Percentiles rank a stretch among this genome's conserved stretches.
phyloP scores from a whole-genome alignment of 1,140 invertebrate species.

The Riptortus pedestris region DNA sequence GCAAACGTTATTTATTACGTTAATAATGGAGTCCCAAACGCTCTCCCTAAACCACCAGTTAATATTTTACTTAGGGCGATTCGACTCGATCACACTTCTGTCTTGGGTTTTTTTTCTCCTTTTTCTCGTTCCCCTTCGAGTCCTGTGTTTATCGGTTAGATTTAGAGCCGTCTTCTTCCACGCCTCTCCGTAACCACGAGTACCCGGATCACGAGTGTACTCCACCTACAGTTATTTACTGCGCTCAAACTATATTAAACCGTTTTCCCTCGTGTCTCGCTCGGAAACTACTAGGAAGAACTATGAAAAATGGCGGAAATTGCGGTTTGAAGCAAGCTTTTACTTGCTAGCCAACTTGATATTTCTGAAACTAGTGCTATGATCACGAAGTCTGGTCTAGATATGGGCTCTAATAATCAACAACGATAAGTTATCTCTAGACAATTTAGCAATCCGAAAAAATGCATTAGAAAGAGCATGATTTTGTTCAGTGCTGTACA shows the following conservation, averaged over 20 bases:
- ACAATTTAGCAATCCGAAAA: too few relatives aligned
- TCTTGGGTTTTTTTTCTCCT: neutral
- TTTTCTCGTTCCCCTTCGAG: neutral
- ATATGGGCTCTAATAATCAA: too few relatives aligned
- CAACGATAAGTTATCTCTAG: too few relatives aligned
- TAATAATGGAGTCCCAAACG: too few relatives aligned
- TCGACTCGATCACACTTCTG: constrained; percentile 7
- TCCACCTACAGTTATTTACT: neutral
- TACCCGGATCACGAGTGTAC: too few relatives aligned
- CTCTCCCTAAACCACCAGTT: constrained; percentile 5
- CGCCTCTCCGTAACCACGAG: neutral
- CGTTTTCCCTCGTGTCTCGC: neutral
- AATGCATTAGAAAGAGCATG: too few relatives aligned
- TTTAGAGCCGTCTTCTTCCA: neutral
- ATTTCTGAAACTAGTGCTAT: too few relatives aligned
- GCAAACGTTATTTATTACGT: neutral
- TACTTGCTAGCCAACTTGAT: too few relatives aligned
- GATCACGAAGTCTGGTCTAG: too few relatives aligned
- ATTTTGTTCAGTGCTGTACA: too few relatives aligned
- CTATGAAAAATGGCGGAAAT: neutral
- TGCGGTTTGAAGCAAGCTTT: neutral
- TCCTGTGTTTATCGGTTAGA: constrained; percentile 9
- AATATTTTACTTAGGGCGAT: constrained; percentile 10
- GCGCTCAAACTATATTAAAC: neutral
- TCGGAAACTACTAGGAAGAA: neutral